Conservation (phyloP, 2,113 vertebrate species). For the Nycticebus coucang region DNA sequence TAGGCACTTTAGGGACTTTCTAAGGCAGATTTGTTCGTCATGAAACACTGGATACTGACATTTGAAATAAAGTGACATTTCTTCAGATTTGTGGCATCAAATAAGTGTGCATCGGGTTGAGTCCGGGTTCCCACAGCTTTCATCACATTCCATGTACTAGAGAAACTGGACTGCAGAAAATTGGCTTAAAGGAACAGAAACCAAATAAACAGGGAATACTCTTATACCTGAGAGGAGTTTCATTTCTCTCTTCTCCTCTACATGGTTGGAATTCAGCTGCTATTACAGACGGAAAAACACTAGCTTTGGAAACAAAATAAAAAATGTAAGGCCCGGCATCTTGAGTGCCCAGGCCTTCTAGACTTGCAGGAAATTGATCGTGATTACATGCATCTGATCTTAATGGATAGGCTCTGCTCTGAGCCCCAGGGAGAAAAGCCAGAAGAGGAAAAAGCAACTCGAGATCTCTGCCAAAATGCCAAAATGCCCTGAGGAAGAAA, state of each 20-base stretch:
- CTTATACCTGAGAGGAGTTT: conserved; percentile 59
- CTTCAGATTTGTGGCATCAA: conserved; percentile 60
- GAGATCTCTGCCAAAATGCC: conserved; percentile 73
- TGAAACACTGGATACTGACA: conserved; percentile 51
- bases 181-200: conserved; percentile 43
- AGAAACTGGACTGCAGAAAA: conserved; percentile 49
- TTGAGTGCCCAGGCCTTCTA: neutral
- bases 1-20: conserved; percentile 4
- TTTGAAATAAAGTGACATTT: conserved; percentile 72
- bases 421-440: conserved; percentile 32
- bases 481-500: conserved; percentile 75
- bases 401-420: conserved; percentile 55
- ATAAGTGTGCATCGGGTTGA: neutral
- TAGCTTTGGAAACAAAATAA: conserved; percentile 12
- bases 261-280: conserved; percentile 49
- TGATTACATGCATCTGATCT: conserved; percentile 75
- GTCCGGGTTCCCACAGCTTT: conserved; percentile 55
- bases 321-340: conserved; percentile 22
- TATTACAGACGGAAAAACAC: conserved; percentile 64
- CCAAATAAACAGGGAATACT: conserved; percentile 35
- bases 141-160: conserved; percentile 38
- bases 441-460: conserved; percentile 50
- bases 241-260: conserved; percentile 33
- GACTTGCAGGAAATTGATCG: conserved; percentile 75
- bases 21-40: conserved; percentile 50